Conservation (phyloP, 2,797 vertebrate species). For the Oryzias sinensis region DNA sequence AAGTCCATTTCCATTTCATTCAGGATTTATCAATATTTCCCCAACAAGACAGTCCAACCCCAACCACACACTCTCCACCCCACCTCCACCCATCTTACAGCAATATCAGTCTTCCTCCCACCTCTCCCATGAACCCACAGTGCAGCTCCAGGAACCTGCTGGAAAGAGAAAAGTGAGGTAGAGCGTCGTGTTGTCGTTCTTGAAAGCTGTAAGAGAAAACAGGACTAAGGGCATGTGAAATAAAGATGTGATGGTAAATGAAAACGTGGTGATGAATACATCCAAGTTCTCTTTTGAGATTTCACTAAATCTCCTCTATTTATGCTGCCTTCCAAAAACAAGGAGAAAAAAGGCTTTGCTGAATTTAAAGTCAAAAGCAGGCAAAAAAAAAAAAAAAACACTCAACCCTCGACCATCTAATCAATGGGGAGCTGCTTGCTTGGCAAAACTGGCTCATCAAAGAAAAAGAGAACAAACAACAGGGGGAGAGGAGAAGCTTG, state of each 20-base stretch:
- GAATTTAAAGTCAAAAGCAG: conserved; percentile 61
- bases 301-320: conserved; percentile 17
- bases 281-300: conserved; percentile 22
- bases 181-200: conserved; percentile 31
- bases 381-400: conserved; percentile 58
- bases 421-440: conserved; percentile 68
- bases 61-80: conserved; percentile 68
- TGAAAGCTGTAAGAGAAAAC: conserved; percentile 69
- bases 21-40: conserved; percentile 70
- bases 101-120: conserved; percentile 28
- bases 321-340: neutral
- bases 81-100: conserved; percentile 53
- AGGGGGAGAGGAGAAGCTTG: conserved; percentile 55
- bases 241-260: conserved; percentile 31
- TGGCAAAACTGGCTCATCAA: conserved; percentile 65
- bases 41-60: conserved; percentile 65
- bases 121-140: conserved; percentile 23
- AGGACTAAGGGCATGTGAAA: conserved; percentile 29
- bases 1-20: conserved; percentile 72
- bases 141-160: conserved; percentile 66
- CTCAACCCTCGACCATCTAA: conserved; percentile 72
- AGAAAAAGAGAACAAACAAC: conserved; percentile 67
- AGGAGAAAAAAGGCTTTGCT: conserved; percentile 43
- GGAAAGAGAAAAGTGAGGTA: conserved; percentile 39
- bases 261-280: conserved; percentile 37